Percentiles rank a stretch among this genome's conserved stretches.
Evolutionary conservation across 92 coral and sea anemone species (phyloP).

Genomic region (Porites divaricata): DNA sequence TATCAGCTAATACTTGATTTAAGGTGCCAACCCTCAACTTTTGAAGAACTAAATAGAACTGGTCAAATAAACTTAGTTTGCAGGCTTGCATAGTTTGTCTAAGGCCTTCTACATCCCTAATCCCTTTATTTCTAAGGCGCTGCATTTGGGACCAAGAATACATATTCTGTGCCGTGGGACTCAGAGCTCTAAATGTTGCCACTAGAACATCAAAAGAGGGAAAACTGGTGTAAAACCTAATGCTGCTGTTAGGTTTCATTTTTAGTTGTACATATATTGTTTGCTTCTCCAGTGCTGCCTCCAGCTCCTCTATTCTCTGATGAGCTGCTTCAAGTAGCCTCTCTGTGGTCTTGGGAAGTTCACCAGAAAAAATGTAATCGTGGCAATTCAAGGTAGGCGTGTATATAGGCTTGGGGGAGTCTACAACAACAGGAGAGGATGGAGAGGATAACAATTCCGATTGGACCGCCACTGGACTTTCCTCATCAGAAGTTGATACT

Average conservation of each 20-base stretch:
- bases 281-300: constrained; percentile 14
- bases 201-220: constrained; percentile 27
- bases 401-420: constrained; percentile 12
- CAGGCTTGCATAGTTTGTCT: constrained; percentile 19
- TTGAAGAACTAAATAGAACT: constrained; percentile 43
- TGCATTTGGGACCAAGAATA: constrained; percentile 57
- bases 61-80: constrained; percentile 42
- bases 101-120: constrained; percentile 15
- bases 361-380: constrained; percentile 23
- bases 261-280: constrained; percentile 1
- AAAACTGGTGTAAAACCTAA: constrained; percentile 41
- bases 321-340: constrained; percentile 59
- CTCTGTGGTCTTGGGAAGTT: constrained; percentile 33
- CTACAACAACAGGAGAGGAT: constrained; percentile 30
- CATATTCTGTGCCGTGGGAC: constrained; percentile 56
- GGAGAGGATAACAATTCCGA: constrained; percentile 12
- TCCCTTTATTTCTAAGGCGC: constrained; percentile 35
- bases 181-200: constrained; percentile 21
- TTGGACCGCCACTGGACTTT: constrained; percentile 17
- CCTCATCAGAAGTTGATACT: constrained; percentile 24
- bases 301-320: constrained; percentile 36
- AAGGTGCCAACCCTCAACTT: constrained; percentile 44
- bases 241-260: constrained; percentile 19
- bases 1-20: constrained; percentile 40
- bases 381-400: constrained; percentile 23